These are phyloP conservation scores for Heterohyrax brucei DNA, from an alignment of 2,797 vertebrate genomes.

Conservation along the genomic window DNA sequence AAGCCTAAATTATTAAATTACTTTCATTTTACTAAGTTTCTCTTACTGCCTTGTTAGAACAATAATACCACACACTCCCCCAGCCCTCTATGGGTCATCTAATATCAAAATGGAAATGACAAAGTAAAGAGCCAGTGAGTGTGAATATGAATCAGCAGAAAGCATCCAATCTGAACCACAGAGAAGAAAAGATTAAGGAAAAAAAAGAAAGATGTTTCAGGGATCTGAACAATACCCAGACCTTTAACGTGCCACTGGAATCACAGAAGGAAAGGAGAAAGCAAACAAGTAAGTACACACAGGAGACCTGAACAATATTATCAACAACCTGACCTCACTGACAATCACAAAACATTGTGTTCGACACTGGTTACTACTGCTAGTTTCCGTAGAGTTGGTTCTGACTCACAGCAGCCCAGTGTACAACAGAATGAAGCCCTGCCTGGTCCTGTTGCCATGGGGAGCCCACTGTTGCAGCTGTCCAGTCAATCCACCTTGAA, in stretches of 20 bases:
- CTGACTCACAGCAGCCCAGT: too few relatives aligned
- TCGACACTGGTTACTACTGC: neutral
- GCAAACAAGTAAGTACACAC: constrained; percentile 2
- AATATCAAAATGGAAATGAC: constrained; percentile 33
- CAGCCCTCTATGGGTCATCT: neutral
- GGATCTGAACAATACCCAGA: neutral
- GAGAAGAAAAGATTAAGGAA: neutral
- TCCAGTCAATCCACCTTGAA: too few relatives aligned
- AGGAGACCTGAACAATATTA: neutral
- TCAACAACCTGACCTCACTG: neutral
- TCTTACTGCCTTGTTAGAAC: constrained; percentile 12
- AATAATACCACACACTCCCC: neutral
- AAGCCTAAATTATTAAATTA: constrained; percentile 45
- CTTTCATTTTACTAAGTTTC: constrained; percentile 46
- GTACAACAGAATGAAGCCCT: too few relatives aligned
- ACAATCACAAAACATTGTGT: neutral
- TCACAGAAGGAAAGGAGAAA: constrained; percentile 40
- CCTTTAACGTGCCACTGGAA: neutral
- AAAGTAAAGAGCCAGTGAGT: neutral
- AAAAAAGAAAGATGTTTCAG: neutral
- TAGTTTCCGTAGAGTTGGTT: too few relatives aligned
- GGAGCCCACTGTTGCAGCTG: too few relatives aligned
- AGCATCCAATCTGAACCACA: too few relatives aligned
- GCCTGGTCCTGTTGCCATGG: too few relatives aligned
- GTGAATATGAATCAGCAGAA: neutral